A percentile compares a stretch with the other conserved stretches of the same genome.
Conservation (phyloP, 2,113 vertebrate species). For the Sturnus vulgaris region DNA sequence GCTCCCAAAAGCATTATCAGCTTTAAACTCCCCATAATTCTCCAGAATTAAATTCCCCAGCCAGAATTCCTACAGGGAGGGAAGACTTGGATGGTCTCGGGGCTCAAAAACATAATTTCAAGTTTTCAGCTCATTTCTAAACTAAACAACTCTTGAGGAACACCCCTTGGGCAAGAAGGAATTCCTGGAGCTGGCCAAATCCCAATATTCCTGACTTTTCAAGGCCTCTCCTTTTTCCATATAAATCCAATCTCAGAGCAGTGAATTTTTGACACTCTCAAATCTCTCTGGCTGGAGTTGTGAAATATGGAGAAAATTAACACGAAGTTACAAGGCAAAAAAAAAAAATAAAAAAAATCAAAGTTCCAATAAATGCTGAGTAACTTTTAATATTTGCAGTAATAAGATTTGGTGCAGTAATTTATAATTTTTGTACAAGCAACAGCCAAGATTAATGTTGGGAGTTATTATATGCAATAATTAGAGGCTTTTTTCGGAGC, state of each 20-base stretch:
- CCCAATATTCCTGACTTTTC: neutral
- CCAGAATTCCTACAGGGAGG: neutral
- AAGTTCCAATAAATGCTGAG: neutral
- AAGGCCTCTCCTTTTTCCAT: neutral
- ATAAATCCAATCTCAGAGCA: neutral
- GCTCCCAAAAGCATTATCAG: neutral
- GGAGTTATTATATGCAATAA: conserved; percentile 63
- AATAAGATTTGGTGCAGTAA: conserved; percentile 61
- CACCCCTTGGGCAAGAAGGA: accelerated
- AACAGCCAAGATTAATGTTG: conserved; percentile 57
- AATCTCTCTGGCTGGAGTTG: neutral
- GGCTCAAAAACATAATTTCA: neutral
- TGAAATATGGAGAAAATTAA: conserved; percentile 36
- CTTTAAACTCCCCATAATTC: neutral
- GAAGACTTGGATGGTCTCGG: neutral
- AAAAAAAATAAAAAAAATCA: neutral
- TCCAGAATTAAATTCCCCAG: neutral
- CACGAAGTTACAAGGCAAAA: neutral
- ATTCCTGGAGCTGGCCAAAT: neutral
- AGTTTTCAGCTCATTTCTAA: neutral
- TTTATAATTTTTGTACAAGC: conserved; percentile 53
- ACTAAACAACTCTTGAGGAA: neutral
- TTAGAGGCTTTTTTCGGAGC: conserved; percentile 49
- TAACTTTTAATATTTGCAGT: conserved; percentile 47
- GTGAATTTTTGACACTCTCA: neutral